Evolutionary conservation across 2,113 vertebrate species (phyloP).

Genomic region (Tautogolabrus adspersus): DNA sequence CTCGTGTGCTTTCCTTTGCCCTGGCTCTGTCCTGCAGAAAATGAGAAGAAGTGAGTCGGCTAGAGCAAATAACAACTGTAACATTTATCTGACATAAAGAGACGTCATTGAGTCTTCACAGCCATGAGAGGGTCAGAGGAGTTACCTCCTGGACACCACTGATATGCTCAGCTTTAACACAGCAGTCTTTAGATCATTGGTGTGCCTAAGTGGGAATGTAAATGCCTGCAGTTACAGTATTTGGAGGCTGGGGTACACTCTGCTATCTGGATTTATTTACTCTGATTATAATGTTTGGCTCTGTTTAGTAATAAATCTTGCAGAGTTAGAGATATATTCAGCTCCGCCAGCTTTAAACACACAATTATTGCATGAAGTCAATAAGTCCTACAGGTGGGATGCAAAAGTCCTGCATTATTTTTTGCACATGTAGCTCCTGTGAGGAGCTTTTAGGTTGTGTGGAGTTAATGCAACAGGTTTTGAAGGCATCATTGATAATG

Average conservation of each 20-base stretch:
- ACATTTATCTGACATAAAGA: slow-evolving; percentile 65
- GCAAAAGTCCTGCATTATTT: slow-evolving; percentile 42
- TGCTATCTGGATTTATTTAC: slow-evolving; percentile 47
- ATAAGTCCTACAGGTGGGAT: background rate
- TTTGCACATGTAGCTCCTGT: background rate
- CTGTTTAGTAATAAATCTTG: slow-evolving; percentile 29
- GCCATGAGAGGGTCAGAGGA: slow-evolving; percentile 36
- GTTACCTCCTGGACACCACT: slow-evolving; percentile 42
- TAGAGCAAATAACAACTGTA: slow-evolving; percentile 62
- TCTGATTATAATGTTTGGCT: slow-evolving; percentile 62
- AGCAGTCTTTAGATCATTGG: slow-evolving; percentile 37
- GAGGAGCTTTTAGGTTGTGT: background rate
- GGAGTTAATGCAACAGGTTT: too few species aligned
- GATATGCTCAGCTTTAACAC: slow-evolving; percentile 25
- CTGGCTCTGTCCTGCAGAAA: slow-evolving; percentile 54
- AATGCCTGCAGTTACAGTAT: slow-evolving; percentile 2
- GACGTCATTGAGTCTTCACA: slow-evolving; percentile 51
- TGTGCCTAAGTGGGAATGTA: background rate
- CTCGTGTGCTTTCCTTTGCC: slow-evolving; percentile 54
- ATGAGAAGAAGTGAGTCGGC: slow-evolving; percentile 51
- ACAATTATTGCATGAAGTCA: slow-evolving; percentile 24
- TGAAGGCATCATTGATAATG: too few species aligned
- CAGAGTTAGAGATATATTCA: too few species aligned
- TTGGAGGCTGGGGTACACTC: slow-evolving; percentile 6
- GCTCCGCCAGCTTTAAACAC: background rate